Evolutionary conservation across 2,888 invertebrate genomes (phyloP).

Genomic region (Agrenia bidenticulata): DNA sequence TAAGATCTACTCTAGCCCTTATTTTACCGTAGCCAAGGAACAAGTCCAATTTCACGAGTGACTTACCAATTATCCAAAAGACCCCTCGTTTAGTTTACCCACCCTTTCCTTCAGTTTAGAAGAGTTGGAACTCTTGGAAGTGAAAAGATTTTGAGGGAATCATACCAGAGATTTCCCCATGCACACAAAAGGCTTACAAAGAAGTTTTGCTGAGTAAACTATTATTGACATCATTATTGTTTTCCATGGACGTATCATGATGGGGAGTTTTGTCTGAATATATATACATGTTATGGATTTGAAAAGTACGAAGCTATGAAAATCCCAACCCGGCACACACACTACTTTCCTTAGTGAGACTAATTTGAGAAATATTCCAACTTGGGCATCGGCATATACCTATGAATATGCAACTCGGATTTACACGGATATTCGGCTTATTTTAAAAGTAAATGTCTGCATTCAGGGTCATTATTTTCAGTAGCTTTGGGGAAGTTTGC

Average conservation of each 20-base stretch:
- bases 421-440: too few species aligned
- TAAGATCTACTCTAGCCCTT: too few species aligned
- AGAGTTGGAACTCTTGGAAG: too few species aligned
- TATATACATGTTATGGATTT: too few species aligned
- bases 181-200: conserved; percentile 14
- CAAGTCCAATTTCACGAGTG: conserved; percentile 16
- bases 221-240: conserved; percentile 10
- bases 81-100: conserved; percentile 4
- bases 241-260: not conserved
- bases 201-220: conserved; percentile 12
- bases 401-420: too few species aligned
- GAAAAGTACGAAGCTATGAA: too few species aligned
- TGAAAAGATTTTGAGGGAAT: conserved; percentile 6
- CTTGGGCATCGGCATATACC: too few species aligned
- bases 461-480: too few species aligned
- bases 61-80: conserved; percentile 14
- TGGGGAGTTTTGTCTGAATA: too few species aligned
- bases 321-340: not conserved
- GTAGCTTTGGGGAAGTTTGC: too few species aligned
- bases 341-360: conserved; percentile 36
- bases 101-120: too few species aligned
- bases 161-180: conserved; percentile 7
- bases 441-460: too few species aligned
- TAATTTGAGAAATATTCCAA: conserved; percentile 26
- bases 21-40: not conserved